Conservation (phyloP, 2,888 invertebrate genomes). For the Lamproptera curius region DNA sequence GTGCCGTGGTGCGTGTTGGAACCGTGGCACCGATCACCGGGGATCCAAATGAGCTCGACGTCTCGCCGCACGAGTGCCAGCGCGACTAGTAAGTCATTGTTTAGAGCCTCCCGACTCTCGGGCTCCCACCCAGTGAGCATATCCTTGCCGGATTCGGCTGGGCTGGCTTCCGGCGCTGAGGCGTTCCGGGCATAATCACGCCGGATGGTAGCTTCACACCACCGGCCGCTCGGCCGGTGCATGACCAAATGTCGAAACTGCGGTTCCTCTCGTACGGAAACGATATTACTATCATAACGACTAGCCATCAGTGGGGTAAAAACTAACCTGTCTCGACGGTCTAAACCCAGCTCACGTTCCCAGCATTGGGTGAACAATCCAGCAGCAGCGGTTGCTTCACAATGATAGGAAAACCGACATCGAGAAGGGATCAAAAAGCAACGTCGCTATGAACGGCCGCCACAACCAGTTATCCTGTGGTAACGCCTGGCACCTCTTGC, state of each 20-base stretch:
- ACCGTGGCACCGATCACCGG: background rate
- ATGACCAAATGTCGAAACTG: slow-evolving; percentile 78
- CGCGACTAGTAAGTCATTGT: slow-evolving; percentile 18
- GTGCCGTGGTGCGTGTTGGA: slow-evolving; percentile 34
- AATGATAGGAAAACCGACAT: slow-evolving; percentile 87
- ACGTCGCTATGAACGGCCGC: slow-evolving; percentile 80
- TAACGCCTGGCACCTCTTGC: slow-evolving; percentile 85
- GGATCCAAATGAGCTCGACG: slow-evolving; percentile 1
- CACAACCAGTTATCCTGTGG: slow-evolving; percentile 84
- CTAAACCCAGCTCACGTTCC: slow-evolving; percentile 83
- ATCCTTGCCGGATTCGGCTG: slow-evolving; percentile 72
- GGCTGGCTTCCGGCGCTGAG: slow-evolving; percentile 81
- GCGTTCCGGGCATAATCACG: slow-evolving; percentile 78
- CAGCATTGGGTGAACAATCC: slow-evolving; percentile 79
- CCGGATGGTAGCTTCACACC: slow-evolving; percentile 78
- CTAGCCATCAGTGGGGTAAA: slow-evolving; percentile 77
- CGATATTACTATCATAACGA: slow-evolving; percentile 77
- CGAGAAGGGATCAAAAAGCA: slow-evolving; percentile 84
- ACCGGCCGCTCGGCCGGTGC: slow-evolving; percentile 68
- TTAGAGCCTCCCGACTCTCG: slow-evolving; percentile 42
- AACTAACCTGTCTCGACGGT: slow-evolving; percentile 81
- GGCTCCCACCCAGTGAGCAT: slow-evolving; percentile 39
- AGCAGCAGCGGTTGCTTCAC: slow-evolving; percentile 84
- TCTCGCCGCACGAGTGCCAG: slow-evolving; percentile 30
- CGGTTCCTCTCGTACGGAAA: slow-evolving; percentile 77